Percentiles rank a stretch among this genome's conserved stretches.
phyloP scores from a whole-genome alignment of 1,140 invertebrate species.

The Drosophila seguyi region DNA sequence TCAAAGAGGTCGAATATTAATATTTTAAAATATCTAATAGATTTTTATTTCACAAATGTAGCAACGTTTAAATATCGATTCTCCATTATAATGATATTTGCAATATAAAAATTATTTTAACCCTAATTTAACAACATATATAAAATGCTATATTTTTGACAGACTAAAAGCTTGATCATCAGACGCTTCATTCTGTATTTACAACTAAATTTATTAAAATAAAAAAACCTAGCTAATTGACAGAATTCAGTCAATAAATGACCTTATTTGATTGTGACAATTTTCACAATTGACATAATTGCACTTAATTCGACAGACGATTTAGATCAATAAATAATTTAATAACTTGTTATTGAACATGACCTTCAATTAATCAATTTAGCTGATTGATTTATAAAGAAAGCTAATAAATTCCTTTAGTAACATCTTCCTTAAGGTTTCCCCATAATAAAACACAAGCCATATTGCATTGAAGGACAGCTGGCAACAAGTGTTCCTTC shows the following conservation, averaged over 20 bases:
- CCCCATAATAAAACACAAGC: neutral
- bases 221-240: neutral
- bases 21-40: too few species aligned
- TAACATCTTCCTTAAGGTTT: neutral
- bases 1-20: too few species aligned
- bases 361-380: conserved; percentile 3
- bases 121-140: too few species aligned
- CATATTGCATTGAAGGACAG: conserved; percentile 44
- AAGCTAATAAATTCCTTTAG: neutral
- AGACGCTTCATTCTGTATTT: neutral
- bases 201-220: neutral
- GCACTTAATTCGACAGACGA: conserved; percentile 9
- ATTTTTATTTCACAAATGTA: too few species aligned
- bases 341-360: neutral
- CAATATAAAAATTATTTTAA: too few species aligned
- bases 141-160: neutral
- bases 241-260: neutral
- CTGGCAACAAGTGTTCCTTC: conserved; percentile 71
- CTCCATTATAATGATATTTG: too few species aligned
- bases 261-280: neutral
- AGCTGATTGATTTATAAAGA: neutral
- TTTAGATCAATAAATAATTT: conserved; percentile 8
- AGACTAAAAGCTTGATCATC: too few species aligned
- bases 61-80: too few species aligned
- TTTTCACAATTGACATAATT: conserved; percentile 5